Conservation (phyloP, 2,113 vertebrate genomes). For the Chitala chitala region DNA sequence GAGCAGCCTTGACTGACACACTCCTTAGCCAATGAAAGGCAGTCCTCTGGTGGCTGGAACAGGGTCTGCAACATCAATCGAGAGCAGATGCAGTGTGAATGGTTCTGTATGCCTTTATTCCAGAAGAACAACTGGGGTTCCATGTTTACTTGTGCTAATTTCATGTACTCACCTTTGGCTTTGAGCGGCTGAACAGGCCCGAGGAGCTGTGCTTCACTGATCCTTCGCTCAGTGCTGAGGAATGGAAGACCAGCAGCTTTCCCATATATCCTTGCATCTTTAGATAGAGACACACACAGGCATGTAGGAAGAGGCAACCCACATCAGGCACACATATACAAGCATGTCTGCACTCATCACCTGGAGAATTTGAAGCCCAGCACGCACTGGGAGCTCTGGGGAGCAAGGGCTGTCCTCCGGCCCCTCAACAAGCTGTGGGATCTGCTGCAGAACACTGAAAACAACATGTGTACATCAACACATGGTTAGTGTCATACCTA, state of each 20-base stretch:
- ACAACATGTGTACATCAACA: neutral
- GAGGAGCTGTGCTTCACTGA: slow-evolving; percentile 41
- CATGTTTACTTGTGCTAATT: too few relatives aligned
- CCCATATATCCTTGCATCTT: slow-evolving; percentile 58
- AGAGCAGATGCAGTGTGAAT: neutral
- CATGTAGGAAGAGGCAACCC: neutral
- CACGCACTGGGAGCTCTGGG: slow-evolving; percentile 54
- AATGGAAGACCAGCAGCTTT: slow-evolving; percentile 65
- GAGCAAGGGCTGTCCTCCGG: slow-evolving; percentile 33
- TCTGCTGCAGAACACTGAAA: slow-evolving; percentile 54
- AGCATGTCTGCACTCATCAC: slow-evolving; percentile 31
- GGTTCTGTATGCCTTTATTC: neutral
- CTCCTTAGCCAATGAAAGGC: slow-evolving; percentile 52
- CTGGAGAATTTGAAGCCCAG: slow-evolving; percentile 59
- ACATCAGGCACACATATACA: too few relatives aligned
- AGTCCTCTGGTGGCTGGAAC: slow-evolving; percentile 60
- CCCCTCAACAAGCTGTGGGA: slow-evolving; percentile 52
- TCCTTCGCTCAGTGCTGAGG: slow-evolving; percentile 50
- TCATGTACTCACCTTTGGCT: slow-evolving; percentile 53
- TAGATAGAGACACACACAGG: slow-evolving; percentile 1
- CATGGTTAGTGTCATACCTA: too few relatives aligned
- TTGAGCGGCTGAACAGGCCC: slow-evolving; percentile 59
- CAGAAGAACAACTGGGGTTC: neutral
- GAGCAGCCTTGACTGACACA: slow-evolving; percentile 64
- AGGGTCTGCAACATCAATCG: slow-evolving; percentile 49